Conservation (phyloP, 1,140 invertebrate genomes). For the Bombus ignitus region DNA sequence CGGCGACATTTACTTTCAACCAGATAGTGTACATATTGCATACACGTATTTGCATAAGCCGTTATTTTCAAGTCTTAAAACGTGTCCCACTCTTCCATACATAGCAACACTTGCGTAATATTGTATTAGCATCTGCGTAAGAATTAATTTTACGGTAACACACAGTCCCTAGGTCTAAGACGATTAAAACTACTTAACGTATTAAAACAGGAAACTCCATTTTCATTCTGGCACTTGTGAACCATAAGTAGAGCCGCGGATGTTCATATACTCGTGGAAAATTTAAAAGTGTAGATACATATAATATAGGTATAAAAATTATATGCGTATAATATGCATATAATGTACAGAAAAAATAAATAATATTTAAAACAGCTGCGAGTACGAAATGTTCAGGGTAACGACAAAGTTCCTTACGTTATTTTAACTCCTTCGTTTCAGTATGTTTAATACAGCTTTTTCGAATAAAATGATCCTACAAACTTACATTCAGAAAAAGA, state of each 20-base stretch:
- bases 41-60: background rate
- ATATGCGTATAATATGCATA: no score
- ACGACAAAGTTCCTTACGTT: background rate
- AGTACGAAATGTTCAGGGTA: background rate
- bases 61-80: no score
- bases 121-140: background rate
- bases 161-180: background rate
- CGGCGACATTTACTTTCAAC: background rate
- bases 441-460: no score
- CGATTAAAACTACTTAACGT: background rate
- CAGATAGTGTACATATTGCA: background rate
- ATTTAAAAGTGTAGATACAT: background rate
- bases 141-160: conserved; percentile 5
- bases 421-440: no score
- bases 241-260: no score
- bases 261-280: background rate
- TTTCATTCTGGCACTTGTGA: background rate
- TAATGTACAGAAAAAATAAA: no score
- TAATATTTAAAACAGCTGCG: no score
- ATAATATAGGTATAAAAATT: no score
- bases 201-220: background rate
- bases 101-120: conserved; percentile 10
- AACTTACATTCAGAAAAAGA: no score
- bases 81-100: background rate
- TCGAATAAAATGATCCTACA: no score